Percentiles rank a stretch among this genome's conserved stretches.
Conservation (phyloP, 2,113 vertebrate species). For the Pedionomus torquatus region DNA sequence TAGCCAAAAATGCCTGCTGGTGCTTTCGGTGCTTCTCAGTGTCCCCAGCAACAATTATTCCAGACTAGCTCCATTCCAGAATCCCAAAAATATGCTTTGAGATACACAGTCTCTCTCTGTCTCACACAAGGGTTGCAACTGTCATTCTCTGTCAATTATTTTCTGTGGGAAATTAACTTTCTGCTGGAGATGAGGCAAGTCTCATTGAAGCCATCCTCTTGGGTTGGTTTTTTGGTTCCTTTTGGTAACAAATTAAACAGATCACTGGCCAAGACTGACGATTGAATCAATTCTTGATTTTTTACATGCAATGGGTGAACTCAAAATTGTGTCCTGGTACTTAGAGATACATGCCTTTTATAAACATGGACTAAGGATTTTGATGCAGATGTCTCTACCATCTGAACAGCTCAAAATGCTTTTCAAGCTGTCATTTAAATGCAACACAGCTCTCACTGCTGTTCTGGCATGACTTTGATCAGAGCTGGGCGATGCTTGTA, state of each 20-base stretch:
- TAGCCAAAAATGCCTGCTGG: slow-evolving; percentile 32
- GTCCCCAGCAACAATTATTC: slow-evolving; percentile 46
- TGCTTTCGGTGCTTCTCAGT: slow-evolving; percentile 12
- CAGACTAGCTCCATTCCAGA: not conserved
- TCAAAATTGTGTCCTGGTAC: not conserved
- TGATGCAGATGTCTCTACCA: not conserved
- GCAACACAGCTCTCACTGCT: not conserved
- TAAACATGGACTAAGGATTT: not conserved
- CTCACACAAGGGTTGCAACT: not conserved
- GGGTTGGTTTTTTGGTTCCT: not conserved
- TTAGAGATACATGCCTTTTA: not conserved
- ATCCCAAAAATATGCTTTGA: slow-evolving; percentile 33
- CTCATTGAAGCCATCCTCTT: slow-evolving; percentile 21
- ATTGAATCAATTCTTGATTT: not conserved
- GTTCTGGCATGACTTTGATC: not conserved
- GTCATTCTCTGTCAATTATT: slow-evolving; percentile 15
- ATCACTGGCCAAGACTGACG: not conserved
- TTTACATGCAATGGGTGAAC: not conserved
- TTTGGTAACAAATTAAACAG: not conserved
- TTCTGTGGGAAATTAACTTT: slow-evolving; percentile 46
- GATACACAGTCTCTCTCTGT: not conserved
- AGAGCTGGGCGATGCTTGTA: not conserved
- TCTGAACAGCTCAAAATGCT: not conserved
- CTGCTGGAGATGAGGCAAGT: not conserved
- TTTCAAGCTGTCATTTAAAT: slow-evolving; percentile 39